Conservation (phyloP, 2,113 vertebrate genomes). For the Grallaria varia region DNA sequence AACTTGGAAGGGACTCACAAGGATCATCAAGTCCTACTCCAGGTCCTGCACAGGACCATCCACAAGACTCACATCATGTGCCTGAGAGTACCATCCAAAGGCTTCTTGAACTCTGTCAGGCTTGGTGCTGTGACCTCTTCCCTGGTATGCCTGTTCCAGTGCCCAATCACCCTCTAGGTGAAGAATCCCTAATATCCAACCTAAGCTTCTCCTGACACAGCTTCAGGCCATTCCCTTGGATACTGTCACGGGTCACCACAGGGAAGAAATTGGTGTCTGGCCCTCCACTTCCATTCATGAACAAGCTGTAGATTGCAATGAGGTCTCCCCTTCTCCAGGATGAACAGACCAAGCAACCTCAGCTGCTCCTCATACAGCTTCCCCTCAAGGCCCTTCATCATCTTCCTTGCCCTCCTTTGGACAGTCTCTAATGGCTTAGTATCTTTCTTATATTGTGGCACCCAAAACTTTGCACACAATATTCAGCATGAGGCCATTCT, state of each 20-base stretch:
- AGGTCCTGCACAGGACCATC: not conserved
- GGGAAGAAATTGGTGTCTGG: not conserved
- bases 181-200: not conserved
- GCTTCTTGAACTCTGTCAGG: not conserved
- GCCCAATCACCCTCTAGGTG: not conserved
- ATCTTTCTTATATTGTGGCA: not conserved
- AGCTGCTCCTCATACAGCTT: fast-evolving
- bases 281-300: fast-evolving
- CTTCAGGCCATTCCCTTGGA: not conserved
- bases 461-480: not conserved
- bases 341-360: not conserved
- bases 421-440: not conserved
- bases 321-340: not conserved
- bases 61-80: not conserved
- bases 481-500: not conserved
- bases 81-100: not conserved
- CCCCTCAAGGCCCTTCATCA: not conserved
- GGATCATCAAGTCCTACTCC: not conserved
- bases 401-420: not conserved
- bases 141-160: not conserved
- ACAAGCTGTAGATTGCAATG: not conserved
- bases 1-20: not conserved
- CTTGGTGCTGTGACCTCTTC: not conserved
- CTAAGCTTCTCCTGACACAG: not conserved
- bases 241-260: not conserved